Evolutionary conservation across 2,888 invertebrate genomes (phyloP), one percentile per base, ranked within the genome.

Genomic region (Drepanosiphum platanoidis): DNA sequence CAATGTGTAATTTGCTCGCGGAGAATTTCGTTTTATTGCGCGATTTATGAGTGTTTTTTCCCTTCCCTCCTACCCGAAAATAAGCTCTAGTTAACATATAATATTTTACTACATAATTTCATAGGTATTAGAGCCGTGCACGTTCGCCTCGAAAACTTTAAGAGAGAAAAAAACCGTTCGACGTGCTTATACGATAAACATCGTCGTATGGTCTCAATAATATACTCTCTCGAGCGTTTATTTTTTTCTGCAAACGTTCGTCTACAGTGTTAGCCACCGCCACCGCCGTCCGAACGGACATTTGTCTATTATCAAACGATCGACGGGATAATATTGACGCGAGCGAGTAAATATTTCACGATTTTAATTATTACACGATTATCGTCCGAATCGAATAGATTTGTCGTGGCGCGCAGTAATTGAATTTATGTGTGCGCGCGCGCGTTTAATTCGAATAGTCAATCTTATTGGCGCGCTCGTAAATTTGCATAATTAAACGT

Each of bases 401-500:
- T 64, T 42, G 36, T 42, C 78, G 27, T 42, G 39, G 22, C 64
- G 39, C 8, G 32, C n/a, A n/a, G n/a, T 64, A 30, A 39, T 39
- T 39, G 30, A 64, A 64, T 39, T 77, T n/a, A n/a, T n/a, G n/a
- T n/a, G n/a, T n/a, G n/a, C n/a, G n/a, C 61, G 22, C 18, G 11
- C 32, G 39, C 22, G 22, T 30, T 77, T 42, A 30, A 36, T 36
- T 58, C 27, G 15, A 58, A 52, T 7, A 61, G 58, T 36, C 18
- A 61, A 61, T 61, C 58, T 36, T n/a, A n/a, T 11, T 64, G 78
- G 30, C 78, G 36, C 78, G 7, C 64, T 39, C 42, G 22, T 42
- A 39, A 42, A 78, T 78, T 42, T 64, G 22, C 64, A 61, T 64
- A 78, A 42, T 78, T 42, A 32, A 78, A 27, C 32, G 42, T 4